These are phyloP conservation scores for Brachyhypopomus occidentalis DNA, from an alignment of 2,113 vertebrate genomes.

Conservation along the genomic window DNA sequence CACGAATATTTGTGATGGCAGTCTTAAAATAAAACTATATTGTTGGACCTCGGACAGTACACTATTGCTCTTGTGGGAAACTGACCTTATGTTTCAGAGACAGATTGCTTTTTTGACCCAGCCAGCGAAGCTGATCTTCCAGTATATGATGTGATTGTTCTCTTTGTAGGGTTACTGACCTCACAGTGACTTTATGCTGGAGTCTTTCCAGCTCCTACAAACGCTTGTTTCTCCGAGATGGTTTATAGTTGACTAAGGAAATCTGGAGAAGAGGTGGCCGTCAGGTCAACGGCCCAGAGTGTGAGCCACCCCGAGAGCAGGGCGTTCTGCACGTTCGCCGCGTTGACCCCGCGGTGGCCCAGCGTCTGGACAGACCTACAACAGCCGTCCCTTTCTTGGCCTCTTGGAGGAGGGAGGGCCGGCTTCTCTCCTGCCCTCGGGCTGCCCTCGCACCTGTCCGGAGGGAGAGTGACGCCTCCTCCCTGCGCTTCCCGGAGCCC, in stretches of 20 bases:
- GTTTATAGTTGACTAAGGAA: neutral
- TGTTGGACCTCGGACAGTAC: conserved; percentile 36
- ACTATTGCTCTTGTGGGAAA: conserved; percentile 44
- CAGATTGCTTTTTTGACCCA: conserved; percentile 44
- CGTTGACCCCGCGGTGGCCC: neutral
- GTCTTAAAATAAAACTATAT: conserved; percentile 55
- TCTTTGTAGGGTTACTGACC: conserved; percentile 47
- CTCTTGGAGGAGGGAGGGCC: neutral
- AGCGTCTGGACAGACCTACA: neutral
- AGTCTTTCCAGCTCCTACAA: neutral
- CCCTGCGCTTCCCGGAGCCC: neutral
- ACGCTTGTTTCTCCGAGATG: conserved; percentile 22
- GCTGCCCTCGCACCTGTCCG: conserved; percentile 17
- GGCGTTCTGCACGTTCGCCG: neutral
- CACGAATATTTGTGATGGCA: conserved; percentile 30
- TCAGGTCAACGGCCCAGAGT: neutral
- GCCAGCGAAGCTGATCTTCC: conserved; percentile 36
- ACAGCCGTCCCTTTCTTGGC: neutral
- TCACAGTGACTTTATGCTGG: conserved; percentile 9
- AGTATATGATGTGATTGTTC: conserved; percentile 49
- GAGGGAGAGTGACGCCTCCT: neutral
- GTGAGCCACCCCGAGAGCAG: neutral
- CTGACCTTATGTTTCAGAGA: conserved; percentile 49
- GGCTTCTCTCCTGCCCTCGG: neutral
- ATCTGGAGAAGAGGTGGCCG: conserved; percentile 11